Percentiles rank a stretch among this genome's conserved stretches.
phyloP scores from a whole-genome alignment of 2,113 vertebrate species.

The rat (Rattus norvegicus) region DNA sequence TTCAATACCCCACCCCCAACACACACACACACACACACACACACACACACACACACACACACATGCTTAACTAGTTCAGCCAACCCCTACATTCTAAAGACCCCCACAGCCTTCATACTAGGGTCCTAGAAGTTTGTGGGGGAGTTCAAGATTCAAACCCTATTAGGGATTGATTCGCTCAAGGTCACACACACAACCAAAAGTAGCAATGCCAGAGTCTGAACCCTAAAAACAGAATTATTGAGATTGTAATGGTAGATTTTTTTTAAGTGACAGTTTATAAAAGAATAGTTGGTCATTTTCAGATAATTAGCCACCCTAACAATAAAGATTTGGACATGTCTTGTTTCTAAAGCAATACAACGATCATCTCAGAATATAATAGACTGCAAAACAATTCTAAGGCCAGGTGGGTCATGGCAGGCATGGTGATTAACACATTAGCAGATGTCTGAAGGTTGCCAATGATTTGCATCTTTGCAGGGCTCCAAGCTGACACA shows the following conservation, averaged over 20 bases:
- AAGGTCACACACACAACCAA: not conserved
- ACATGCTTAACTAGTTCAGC: not conserved
- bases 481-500: conserved; percentile 25
- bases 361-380: not conserved
- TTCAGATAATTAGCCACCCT: not conserved
- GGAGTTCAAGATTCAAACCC: not conserved
- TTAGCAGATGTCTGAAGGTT: not conserved
- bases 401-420: not conserved
- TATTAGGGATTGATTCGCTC: not conserved
- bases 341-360: conserved; percentile 26
- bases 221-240: not conserved
- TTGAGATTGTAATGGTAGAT: not conserved
- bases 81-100: not conserved
- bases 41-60: not conserved
- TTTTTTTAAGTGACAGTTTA: not conserved
- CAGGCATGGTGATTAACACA: not conserved
- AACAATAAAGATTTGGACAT: not conserved
- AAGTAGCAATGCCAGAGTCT: not conserved
- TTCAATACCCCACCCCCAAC: not conserved
- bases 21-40: no score
- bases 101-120: not conserved
- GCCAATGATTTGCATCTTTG: conserved; percentile 44
- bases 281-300: not conserved
- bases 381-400: conserved; percentile 3
- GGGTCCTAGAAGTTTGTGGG: not conserved